These are phyloP conservation scores for Himalopsyche japonica DNA, from an alignment of 2,888 invertebrate species.

Conservation along the genomic window DNA sequence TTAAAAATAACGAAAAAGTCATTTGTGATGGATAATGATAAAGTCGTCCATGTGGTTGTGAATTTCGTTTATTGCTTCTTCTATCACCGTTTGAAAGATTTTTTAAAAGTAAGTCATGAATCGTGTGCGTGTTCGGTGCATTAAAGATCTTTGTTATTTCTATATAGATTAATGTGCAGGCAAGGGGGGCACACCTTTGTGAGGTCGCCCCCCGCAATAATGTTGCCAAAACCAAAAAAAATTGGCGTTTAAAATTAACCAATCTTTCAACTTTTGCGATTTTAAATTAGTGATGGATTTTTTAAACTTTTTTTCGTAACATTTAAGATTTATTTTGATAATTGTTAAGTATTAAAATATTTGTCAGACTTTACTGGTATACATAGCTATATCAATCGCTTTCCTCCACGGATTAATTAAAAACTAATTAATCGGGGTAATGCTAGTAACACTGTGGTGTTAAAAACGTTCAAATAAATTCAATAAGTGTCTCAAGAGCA, in stretches of 20 bases:
- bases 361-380: no score
- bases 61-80: background rate
- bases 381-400: no score
- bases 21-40: background rate
- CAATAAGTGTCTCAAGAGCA: no score
- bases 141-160: conserved; percentile 11
- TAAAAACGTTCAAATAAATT: no score
- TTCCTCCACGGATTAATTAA: no score
- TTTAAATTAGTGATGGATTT: background rate
- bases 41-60: background rate
- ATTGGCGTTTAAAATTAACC: background rate
- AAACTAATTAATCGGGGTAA: no score
- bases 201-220: background rate
- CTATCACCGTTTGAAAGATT: background rate
- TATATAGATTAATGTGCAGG: conserved; percentile 15
- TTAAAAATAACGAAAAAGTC: no score
- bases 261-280: background rate
- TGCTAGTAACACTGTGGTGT: no score
- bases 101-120: background rate
- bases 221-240: background rate
- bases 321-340: no score
- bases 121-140: conserved; percentile 3
- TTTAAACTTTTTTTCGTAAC: no score
- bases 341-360: no score
- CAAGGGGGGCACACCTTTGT: background rate